Base-by-base conservation (phyloP, 2,888 invertebrate species). In the Beris chalybata region DNA sequence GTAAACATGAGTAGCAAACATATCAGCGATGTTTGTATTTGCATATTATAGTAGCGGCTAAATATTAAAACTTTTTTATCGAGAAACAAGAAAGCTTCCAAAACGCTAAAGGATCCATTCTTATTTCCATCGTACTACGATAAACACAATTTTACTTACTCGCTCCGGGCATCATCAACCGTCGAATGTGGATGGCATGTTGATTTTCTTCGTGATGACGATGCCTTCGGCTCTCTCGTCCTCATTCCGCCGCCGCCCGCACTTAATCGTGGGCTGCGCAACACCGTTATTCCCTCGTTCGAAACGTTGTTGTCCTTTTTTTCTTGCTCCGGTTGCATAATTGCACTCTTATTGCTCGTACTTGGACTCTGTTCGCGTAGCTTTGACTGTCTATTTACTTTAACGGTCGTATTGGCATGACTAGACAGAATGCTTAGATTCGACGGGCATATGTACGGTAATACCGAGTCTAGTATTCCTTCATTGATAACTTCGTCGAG, bases 391-490 rank as follows among this genome's bases (percentile, higher is more conserved):
- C 32, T 59, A 50, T 9, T 73, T 74, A 72, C 65, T 71, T 11
- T 55, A 38, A 32, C 53, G 4, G 70, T 13, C 54, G 52, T 68
- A 15, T 72, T 70, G 3, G 76, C 74, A 43, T 74, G 50, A 1
- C 75, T 63, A 7, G 52, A 38, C 5, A 22, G 9, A 4, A 31
- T 5, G 11, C 12, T 6, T 3, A 54, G 13, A 30, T 31, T n/a
- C 5, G 76, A 72, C 75, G 69, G 84, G 77, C 63, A 87, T 71
- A 93, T 83, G 74, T 91, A 91, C 0, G 93, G 90, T 56, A 93
- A 78, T 66, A 93, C 89, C 0, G 92, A 91, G 79, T 93, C 93
- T 57, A 93, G 79, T 68, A 93, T 84, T 11, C 93, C 93, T 81
- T 93, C 93, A 56, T 89, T 88, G 69, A 93, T 84, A 1, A 92